These are phyloP conservation scores for Temnothorax longispinosus DNA, from an alignment of 1,140 invertebrate species.

Conservation along the genomic window DNA sequence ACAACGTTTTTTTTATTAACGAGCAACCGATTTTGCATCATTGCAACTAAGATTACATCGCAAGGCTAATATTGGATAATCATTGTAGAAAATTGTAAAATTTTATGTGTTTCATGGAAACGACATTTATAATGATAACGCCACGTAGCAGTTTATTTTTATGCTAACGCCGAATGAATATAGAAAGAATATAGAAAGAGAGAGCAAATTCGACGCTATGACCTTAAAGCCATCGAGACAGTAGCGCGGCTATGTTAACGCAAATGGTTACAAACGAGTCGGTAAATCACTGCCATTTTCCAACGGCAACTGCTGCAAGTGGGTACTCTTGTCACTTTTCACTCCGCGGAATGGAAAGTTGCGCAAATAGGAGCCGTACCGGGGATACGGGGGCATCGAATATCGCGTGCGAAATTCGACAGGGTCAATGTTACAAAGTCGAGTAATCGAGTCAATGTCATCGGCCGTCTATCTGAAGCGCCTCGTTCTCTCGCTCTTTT, in stretches of 20 bases:
- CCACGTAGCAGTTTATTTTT: background rate
- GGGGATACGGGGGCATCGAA: background rate
- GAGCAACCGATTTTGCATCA: background rate
- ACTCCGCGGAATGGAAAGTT: constrained; percentile 67
- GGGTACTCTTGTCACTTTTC: constrained; percentile 49
- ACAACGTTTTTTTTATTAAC: background rate
- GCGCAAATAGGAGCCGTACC: background rate
- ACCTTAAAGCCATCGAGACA: background rate
- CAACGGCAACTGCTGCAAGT: constrained; percentile 48
- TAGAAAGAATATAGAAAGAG: constrained; percentile 1
- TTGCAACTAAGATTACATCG: background rate
- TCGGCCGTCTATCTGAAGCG: background rate
- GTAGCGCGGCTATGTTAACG: constrained; percentile 7
- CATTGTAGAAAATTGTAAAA: background rate
- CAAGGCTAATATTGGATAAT: background rate
- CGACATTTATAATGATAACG: background rate
- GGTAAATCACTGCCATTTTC: constrained; percentile 48
- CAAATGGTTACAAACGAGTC: constrained; percentile 23
- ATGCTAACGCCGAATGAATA: background rate
- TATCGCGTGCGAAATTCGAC: background rate
- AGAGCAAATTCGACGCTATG: background rate
- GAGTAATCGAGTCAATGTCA: background rate
- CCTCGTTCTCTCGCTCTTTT: background rate
- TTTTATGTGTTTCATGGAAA: background rate
- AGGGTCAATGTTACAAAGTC: background rate